A percentile compares a stretch with the other conserved stretches of the same genome.
These are phyloP conservation scores for Epinephelus fuscoguttatus DNA, from an alignment of 2,113 vertebrate species.

Conservation along the genomic window DNA sequence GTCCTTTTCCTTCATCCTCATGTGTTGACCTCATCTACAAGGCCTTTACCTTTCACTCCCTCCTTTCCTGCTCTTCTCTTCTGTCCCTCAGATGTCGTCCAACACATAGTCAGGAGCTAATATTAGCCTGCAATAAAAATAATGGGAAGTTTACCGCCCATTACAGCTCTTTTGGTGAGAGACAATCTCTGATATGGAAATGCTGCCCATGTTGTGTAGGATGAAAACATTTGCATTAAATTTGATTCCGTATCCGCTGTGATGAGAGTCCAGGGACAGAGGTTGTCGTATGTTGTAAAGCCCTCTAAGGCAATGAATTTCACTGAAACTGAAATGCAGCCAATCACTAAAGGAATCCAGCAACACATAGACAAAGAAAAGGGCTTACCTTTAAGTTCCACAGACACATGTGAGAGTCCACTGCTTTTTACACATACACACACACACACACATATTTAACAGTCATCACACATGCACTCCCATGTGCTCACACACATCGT, in stretches of 20 bases:
- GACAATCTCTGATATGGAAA: slow-evolving; percentile 83
- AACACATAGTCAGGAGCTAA: slow-evolving; percentile 71
- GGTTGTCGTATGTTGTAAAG: too few relatives aligned
- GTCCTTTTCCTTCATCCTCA: slow-evolving; percentile 68
- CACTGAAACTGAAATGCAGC: not conserved
- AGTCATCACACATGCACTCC: slow-evolving; percentile 53
- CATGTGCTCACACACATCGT: slow-evolving; percentile 48
- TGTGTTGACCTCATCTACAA: slow-evolving; percentile 13
- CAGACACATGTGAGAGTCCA: slow-evolving; percentile 63
- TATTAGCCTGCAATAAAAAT: slow-evolving; percentile 78
- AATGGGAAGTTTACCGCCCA: slow-evolving; percentile 74
- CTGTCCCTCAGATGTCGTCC: slow-evolving; percentile 71
- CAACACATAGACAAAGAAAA: slow-evolving; percentile 55
- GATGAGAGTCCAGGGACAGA: too few relatives aligned
- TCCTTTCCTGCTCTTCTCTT: not conserved
- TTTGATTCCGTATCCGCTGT: not conserved
- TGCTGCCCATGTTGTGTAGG: slow-evolving; percentile 49
- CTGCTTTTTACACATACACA: slow-evolving; percentile 33
- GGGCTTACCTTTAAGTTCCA: slow-evolving; percentile 78
- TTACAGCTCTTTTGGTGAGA: slow-evolving; percentile 71
- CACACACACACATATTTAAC: slow-evolving; percentile 9
- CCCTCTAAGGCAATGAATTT: too few relatives aligned
- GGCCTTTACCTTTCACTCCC: slow-evolving; percentile 35
- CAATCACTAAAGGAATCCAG: slow-evolving; percentile 25
- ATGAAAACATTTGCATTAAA: slow-evolving; percentile 24